A percentile compares a stretch with the other conserved stretches of the same genome.
These are phyloP conservation scores for Margaritifera margaritifera DNA, from an alignment of 2,888 invertebrate genomes.

Conservation along the genomic window DNA sequence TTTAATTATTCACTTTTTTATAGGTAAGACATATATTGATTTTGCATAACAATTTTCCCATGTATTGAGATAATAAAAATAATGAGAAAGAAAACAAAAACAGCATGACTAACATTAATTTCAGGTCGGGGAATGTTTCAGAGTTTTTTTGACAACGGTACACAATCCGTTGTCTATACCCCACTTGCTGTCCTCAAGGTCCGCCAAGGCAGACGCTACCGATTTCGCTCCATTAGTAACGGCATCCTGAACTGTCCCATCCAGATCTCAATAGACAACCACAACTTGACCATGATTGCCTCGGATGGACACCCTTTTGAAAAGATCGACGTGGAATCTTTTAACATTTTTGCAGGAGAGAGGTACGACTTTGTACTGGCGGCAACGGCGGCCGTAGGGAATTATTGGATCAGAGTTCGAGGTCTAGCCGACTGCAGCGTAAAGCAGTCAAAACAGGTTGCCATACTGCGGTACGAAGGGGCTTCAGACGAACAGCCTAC, in stretches of 20 bases:
- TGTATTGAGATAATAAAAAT: too few relatives aligned
- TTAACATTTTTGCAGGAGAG: conserved; percentile 84
- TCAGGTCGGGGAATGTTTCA: conserved; percentile 32
- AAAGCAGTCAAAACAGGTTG: conserved; percentile 77
- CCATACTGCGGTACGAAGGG: conserved; percentile 86
- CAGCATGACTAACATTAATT: background rate
- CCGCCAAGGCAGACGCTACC: conserved; percentile 48
- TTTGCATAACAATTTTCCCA: too few relatives aligned
- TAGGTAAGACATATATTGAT: too few relatives aligned
- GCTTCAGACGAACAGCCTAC: conserved; percentile 62
- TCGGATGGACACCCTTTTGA: conserved; percentile 52
- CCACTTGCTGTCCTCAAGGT: conserved; percentile 59
- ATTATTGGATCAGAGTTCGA: conserved; percentile 48
- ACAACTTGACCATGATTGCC: conserved; percentile 51
- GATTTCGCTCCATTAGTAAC: conserved; percentile 62
- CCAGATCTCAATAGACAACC: conserved; percentile 55
- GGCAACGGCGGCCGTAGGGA: conserved; percentile 21
- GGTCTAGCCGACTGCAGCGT: conserved; percentile 29
- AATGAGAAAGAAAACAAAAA: too few relatives aligned
- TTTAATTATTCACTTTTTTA: too few relatives aligned
- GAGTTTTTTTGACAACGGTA: conserved; percentile 27
- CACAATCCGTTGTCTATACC: conserved; percentile 34
- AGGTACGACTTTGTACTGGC: conserved; percentile 34
- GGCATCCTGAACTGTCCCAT: conserved; percentile 75
- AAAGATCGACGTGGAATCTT: conserved; percentile 41